Evolutionary conservation across 2,113 vertebrate species (phyloP).

Genomic region (Cheirogaleus medius): DNA sequence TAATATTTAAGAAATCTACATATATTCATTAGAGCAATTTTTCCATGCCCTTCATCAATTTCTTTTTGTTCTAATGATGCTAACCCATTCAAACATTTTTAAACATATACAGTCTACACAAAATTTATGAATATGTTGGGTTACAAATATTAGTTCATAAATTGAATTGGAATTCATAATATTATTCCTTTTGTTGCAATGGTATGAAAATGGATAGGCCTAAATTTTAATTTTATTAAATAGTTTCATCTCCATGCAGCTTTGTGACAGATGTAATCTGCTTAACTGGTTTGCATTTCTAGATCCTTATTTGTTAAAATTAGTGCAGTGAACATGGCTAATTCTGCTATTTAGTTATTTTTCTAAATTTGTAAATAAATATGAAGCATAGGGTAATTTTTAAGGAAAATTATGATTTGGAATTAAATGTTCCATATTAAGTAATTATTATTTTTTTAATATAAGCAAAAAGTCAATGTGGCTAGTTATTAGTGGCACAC

Average conservation of each 20-base stretch:
- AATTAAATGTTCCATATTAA: not conserved
- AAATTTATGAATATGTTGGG: not conserved
- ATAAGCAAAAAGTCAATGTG: not conserved
- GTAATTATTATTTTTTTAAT: not conserved
- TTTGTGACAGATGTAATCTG: not conserved
- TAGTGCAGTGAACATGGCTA: not conserved
- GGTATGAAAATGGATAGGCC: not conserved
- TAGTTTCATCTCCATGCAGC: not conserved
- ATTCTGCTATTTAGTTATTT: not conserved
- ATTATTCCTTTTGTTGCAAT: not conserved
- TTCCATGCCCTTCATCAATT: not conserved
- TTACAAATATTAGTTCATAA: not conserved
- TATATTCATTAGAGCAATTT: not conserved
- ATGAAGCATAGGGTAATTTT: not conserved
- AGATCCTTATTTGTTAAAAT: not conserved
- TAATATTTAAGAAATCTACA: not conserved
- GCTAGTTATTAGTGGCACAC: not conserved
- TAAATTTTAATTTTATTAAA: not conserved
- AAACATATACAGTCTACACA: not conserved
- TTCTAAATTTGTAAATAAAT: not conserved
- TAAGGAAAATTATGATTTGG: not conserved
- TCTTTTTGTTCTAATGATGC: not conserved
- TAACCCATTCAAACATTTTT: not conserved
- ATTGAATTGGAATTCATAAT: not conserved
- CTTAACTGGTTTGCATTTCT: not conserved